These are phyloP conservation scores for Pipa parva DNA, from an alignment of 2,113 vertebrate genomes.

Conservation along the genomic window DNA sequence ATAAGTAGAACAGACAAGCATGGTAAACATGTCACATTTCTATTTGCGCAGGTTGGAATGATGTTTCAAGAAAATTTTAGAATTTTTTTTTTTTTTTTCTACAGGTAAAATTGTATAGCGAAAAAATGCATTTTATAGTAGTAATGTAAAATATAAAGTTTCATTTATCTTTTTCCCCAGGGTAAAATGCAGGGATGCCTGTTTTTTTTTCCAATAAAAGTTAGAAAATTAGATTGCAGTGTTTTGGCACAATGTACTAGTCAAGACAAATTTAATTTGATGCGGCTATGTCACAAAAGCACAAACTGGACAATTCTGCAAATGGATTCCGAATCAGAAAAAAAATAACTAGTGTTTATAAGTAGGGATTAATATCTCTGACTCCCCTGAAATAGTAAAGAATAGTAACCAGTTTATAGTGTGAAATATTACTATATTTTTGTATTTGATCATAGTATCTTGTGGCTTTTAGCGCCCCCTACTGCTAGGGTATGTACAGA, in stretches of 20 bases:
- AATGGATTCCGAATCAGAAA: no score
- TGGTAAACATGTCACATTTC: constrained; percentile 74
- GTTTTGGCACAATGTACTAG: constrained; percentile 21
- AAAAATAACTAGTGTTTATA: no score
- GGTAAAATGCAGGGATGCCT: background rate
- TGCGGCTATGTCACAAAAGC: no score
- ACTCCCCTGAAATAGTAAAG: no score
- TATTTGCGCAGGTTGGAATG: constrained; percentile 61
- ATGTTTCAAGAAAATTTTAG: constrained; percentile 65
- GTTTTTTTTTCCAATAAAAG: constrained; percentile 53
- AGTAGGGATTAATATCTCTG: no score
- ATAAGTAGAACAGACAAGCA: constrained; percentile 90
- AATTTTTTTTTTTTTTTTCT: constrained; percentile 72
- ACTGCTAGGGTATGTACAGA: no score
- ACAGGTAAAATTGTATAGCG: constrained; percentile 57
- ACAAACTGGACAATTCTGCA: no score
- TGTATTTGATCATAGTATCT: no score
- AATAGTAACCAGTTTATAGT: no score
- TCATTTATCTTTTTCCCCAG: background rate
- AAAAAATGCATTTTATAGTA: constrained; percentile 17
- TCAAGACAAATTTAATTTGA: no score
- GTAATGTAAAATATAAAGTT: constrained; percentile 5
- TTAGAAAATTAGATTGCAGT: constrained; percentile 55
- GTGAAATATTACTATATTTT: no score
- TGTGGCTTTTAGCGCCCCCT: no score